Evolutionary conservation across 2,797 vertebrate species (phyloP).

Genomic region (Sparidentex hasta): DNA sequence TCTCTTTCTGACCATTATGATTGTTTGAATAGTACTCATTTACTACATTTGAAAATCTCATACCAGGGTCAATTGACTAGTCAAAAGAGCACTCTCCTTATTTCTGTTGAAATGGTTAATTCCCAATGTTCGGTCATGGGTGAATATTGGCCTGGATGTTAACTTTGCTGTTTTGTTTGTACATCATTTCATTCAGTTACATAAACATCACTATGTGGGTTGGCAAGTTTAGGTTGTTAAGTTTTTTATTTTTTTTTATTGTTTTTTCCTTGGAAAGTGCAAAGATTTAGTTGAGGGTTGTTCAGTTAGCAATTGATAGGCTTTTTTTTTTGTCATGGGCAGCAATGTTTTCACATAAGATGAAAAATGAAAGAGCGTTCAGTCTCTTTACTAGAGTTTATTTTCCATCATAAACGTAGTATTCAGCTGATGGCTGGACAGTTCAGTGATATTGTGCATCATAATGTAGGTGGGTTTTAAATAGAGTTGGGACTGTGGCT

Average conservation of each 20-base stretch:
- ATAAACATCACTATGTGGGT: not conserved
- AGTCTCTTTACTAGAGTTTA: not conserved
- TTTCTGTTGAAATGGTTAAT: slow-evolving; percentile 25
- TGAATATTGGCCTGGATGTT: slow-evolving; percentile 24
- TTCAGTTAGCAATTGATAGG: not conserved
- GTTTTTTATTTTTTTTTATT: not conserved
- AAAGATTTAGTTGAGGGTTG: not conserved
- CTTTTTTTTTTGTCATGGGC: too few relatives aligned
- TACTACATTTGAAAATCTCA: not conserved
- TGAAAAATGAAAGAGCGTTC: not conserved
- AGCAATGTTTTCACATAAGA: not conserved
- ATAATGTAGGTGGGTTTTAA: not conserved
- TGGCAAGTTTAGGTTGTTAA: not conserved
- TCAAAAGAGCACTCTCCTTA: not conserved
- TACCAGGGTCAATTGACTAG: not conserved
- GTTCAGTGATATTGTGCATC: not conserved
- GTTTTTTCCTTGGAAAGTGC: not conserved
- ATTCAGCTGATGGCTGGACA: not conserved
- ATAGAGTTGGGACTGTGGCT: not conserved
- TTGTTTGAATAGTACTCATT: not conserved
- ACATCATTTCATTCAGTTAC: slow-evolving; percentile 7
- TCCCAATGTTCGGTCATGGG: slow-evolving; percentile 6
- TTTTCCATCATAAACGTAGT: not conserved
- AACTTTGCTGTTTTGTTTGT: slow-evolving; percentile 7
- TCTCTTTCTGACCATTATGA: not conserved